Evolutionary conservation across 2,797 vertebrate genomes (phyloP).

Genomic region (Mormyrops attenuatus): DNA sequence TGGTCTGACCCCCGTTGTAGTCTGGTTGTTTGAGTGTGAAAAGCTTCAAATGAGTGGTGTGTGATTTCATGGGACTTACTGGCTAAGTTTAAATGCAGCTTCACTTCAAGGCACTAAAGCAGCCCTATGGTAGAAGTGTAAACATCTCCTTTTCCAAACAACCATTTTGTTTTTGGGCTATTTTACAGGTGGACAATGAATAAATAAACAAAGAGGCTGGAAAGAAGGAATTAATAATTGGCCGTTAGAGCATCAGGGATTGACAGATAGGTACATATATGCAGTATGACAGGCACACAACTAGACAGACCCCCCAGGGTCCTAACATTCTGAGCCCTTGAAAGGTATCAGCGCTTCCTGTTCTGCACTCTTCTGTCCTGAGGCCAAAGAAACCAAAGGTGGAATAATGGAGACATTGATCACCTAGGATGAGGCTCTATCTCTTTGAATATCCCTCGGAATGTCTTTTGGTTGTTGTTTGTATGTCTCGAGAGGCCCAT

Average conservation of each 20-base stretch:
- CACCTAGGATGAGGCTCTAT: slow-evolving; percentile 54
- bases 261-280: not conserved
- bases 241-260: not conserved
- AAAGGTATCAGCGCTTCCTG: slow-evolving; percentile 23
- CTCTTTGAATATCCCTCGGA: slow-evolving; percentile 38
- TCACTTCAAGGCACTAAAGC: not conserved
- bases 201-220: not conserved
- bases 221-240: not conserved
- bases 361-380: slow-evolving; percentile 44
- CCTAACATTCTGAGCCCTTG: not conserved
- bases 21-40: not conserved
- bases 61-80: not conserved
- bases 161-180: not conserved
- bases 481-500: slow-evolving; percentile 49
- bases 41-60: not conserved
- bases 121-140: not conserved
- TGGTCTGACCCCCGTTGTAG: not conserved
- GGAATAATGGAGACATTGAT: slow-evolving; percentile 52
- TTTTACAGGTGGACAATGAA: not conserved
- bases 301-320: not conserved
- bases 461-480: slow-evolving; percentile 53
- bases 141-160: not conserved
- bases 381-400: slow-evolving; percentile 43
- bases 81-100: not conserved
- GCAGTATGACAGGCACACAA: not conserved